Percentiles rank a stretch among this genome's conserved stretches.
phyloP scores from a whole-genome alignment of 2,888 invertebrate genomes.

The Nymphalis polychloros region DNA sequence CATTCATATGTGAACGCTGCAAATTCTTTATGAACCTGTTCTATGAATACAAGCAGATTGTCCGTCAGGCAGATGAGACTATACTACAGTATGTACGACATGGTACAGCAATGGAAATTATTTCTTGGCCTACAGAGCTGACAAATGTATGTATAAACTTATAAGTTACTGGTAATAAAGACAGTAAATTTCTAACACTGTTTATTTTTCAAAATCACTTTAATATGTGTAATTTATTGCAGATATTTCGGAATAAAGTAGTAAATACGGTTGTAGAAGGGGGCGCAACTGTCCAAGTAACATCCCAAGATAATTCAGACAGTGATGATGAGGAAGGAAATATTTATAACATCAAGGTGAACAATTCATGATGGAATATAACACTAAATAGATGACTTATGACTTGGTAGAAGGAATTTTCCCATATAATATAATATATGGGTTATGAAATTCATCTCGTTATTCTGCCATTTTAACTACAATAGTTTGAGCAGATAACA shows the following conservation, averaged over 20 bases:
- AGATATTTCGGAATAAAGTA: conserved; percentile 46
- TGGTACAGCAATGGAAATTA: conserved; percentile 80
- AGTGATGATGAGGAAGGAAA: conserved; percentile 65
- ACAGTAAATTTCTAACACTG: background rate
- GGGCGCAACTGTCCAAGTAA: conserved; percentile 68
- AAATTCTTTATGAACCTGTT: conserved; percentile 85
- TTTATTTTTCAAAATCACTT: background rate
- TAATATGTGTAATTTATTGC: conserved; percentile 9
- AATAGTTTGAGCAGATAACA: too few relatives aligned
- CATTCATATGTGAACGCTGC: conserved; percentile 86
- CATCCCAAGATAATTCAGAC: conserved; percentile 62
- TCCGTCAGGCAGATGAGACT: conserved; percentile 87
- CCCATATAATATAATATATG: too few relatives aligned
- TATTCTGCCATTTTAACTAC: too few relatives aligned
- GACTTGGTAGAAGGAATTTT: background rate
- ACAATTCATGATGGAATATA: background rate
- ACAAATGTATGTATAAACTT: conserved; percentile 58
- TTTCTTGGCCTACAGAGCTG: conserved; percentile 71
- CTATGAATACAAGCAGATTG: conserved; percentile 88
- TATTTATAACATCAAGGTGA: conserved; percentile 70
- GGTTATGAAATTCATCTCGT: too few relatives aligned
- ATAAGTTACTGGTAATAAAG: background rate
- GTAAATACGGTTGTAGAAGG: conserved; percentile 64
- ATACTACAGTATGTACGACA: conserved; percentile 85
- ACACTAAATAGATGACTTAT: background rate